Conservation (phyloP, 2,113 vertebrate species). For the Peromyscus californicus region DNA sequence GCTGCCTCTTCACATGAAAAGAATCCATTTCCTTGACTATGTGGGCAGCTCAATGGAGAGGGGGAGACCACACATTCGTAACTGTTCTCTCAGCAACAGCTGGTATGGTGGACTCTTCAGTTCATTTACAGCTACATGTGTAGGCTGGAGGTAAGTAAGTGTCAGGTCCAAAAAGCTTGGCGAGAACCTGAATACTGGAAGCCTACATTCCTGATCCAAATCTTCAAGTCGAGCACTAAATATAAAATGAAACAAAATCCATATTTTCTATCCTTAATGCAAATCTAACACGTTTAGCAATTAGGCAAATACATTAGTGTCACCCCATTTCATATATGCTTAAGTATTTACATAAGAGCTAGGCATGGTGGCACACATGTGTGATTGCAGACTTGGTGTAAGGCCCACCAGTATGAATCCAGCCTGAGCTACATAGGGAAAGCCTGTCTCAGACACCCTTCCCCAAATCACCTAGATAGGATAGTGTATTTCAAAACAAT, state of each 20-base stretch:
- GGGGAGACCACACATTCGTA: neutral
- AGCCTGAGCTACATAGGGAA: neutral
- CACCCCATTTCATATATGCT: neutral
- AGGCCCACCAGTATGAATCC: neutral
- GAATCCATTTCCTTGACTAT: neutral
- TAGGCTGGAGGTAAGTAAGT: neutral
- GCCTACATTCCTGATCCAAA: neutral
- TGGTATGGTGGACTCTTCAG: neutral
- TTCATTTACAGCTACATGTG: neutral
- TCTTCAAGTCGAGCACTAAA: neutral
- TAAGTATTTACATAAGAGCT: neutral
- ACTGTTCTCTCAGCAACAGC: neutral
- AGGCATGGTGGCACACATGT: neutral
- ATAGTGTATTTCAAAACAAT: neutral
- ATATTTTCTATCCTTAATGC: neutral
- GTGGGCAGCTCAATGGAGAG: neutral
- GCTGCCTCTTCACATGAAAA: neutral
- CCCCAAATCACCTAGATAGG: neutral
- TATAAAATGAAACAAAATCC: neutral
- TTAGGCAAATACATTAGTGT: neutral
- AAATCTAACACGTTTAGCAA: neutral
- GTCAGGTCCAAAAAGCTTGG: neutral
- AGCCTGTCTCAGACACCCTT: neutral
- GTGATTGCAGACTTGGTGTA: neutral
- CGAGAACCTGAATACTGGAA: neutral